These are phyloP conservation scores for Leucoma salicis DNA, from an alignment of 2,888 invertebrate species.

Conservation along the genomic window DNA sequence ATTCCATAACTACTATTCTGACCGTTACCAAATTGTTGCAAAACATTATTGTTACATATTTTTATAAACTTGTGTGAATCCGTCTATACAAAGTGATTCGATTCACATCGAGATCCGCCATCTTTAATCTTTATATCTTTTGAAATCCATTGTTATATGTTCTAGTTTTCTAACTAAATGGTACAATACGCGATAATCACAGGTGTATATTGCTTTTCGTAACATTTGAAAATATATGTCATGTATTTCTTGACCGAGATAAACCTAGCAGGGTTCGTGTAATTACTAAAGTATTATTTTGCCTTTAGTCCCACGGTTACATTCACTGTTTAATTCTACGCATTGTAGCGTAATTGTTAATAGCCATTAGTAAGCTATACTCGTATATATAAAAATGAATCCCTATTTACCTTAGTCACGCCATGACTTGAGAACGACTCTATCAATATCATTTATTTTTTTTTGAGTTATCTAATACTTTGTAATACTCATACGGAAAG, in stretches of 20 bases:
- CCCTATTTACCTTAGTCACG: no score
- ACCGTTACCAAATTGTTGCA: slow-evolving; percentile 8
- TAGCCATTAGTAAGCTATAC: no score
- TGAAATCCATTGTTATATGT: slow-evolving; percentile 38
- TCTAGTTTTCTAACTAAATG: slow-evolving; percentile 21
- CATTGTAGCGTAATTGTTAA: no score
- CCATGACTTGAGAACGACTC: no score
- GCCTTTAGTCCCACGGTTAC: no score
- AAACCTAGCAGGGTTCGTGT: no score
- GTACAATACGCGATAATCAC: not conserved
- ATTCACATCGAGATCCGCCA: slow-evolving; percentile 26
- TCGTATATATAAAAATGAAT: no score
- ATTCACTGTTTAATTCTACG: no score
- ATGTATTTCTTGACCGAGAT: not conserved
- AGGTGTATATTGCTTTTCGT: slow-evolving; percentile 20
- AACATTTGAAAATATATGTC: slow-evolving; percentile 16
- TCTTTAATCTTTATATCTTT: slow-evolving; percentile 26
- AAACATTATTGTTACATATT: slow-evolving; percentile 28
- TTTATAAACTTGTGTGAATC: slow-evolving; percentile 33
- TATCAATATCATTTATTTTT: no score
- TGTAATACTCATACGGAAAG: no score
- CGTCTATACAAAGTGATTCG: slow-evolving; percentile 16
- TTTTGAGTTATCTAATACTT: no score
- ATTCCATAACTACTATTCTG: not conserved
- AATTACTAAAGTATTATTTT: no score